Evolutionary conservation across 2,113 vertebrate species (phyloP), one percentile per base, ranked within the genome.

Genomic region (Lophura nycthemera): DNA sequence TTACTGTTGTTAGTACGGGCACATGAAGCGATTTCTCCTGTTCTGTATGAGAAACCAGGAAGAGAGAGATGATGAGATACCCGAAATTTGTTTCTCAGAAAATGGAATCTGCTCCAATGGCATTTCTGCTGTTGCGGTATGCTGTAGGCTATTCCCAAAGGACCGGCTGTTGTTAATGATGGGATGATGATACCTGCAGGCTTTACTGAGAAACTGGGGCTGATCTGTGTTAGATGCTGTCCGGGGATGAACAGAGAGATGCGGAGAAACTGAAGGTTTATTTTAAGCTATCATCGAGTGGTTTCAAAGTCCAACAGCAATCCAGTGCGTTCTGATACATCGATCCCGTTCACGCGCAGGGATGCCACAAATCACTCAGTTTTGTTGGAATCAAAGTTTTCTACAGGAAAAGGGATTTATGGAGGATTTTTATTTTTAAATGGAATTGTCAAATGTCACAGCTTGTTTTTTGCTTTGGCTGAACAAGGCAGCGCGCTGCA

Each of bases 1-100:
- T 79, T 88, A 64, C 72, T 75, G 90, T 94, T 88, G 77, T 83
- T 81, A 88, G 86, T 73, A 63, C 2, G 79, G 94, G 83, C 70
- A 79, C 40, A 86, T 75, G 93, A 78, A 95, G 70, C 45, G 91
- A 63, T 88, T 93, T 91, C 65, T 96, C 71, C 72, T 89, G 14
- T 59, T 77, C 64, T 78, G 48, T 27, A 50, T 78, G 73, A 95
- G 86, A 82, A 95, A 94, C 4, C 30, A 84, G 79, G 64, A 83
- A 71, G 57, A 81, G 86, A 81, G 73, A 66, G 65, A 83, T 94
- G 82, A 80, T 5, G 3, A 40, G 64, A 57, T 10, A 85, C 89
- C 83, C 81, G 65, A 81, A 92, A 74, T 72, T 74, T 77, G 42
- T 88, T 93, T 77, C 71, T 77, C 6, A 4, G 85, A 86, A 80